These are phyloP conservation scores for Thermophis baileyi DNA, from an alignment of 2,113 vertebrate species.

Conservation along the genomic window DNA sequence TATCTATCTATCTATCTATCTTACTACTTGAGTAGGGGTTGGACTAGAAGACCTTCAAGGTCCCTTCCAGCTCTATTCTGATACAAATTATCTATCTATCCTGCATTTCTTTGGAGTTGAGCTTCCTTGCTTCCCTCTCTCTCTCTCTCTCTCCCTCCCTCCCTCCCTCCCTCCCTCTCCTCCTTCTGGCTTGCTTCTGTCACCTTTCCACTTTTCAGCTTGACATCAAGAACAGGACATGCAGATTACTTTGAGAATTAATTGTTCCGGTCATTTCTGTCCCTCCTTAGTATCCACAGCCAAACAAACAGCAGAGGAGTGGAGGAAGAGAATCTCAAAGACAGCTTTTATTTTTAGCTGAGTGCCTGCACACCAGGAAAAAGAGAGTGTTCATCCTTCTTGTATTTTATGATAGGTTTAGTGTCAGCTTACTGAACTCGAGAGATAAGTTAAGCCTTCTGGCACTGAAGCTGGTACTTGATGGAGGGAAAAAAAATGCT, in stretches of 20 bases:
- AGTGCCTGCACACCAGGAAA: not conserved
- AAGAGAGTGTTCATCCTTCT: slow-evolving; percentile 4
- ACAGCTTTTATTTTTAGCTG: slow-evolving; percentile 43
- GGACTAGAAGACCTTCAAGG: too few species aligned
- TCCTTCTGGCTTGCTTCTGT: not conserved
- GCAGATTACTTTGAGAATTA: not conserved
- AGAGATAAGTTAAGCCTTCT: slow-evolving; percentile 41
- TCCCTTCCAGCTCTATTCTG: too few species aligned
- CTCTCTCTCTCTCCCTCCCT: too few species aligned
- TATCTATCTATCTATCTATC: rapidly evolving
- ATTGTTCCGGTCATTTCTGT: slow-evolving; percentile 32
- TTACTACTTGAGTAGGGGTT: too few species aligned
- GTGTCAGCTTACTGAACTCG: slow-evolving; percentile 35
- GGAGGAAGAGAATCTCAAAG: slow-evolving; percentile 37
- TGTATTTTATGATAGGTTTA: slow-evolving; percentile 32
- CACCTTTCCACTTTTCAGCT: not conserved
- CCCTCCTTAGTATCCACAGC: not conserved
- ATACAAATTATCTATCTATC: not conserved
- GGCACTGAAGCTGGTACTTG: slow-evolving; percentile 7
- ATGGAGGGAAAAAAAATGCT: not conserved
- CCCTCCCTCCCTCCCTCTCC: too few species aligned
- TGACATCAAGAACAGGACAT: not conserved
- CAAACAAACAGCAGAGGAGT: not conserved
- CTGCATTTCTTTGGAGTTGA: not conserved
- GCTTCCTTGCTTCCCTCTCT: not conserved